Base-by-base conservation (phyloP, 2,797 vertebrate genomes). In the Uromys caudimaculatus region DNA sequence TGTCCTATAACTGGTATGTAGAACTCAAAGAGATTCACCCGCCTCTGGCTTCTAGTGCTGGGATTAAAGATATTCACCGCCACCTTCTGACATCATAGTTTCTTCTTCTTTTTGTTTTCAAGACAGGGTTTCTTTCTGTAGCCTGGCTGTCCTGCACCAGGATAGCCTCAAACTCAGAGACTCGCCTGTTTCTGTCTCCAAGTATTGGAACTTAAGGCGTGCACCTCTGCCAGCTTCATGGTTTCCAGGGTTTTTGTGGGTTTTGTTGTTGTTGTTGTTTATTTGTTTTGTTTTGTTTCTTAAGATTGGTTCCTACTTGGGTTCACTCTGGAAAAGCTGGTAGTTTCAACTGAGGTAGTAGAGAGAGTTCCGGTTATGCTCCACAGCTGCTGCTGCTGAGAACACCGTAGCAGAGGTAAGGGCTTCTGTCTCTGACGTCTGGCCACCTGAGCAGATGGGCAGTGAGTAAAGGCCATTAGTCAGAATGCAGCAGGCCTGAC, bases 391-490 rank as follows among this genome's bases (percentile, higher is more conserved):
- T 89, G 87, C 75, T 16, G 1, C 62, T 21, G 5, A 93, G 27
- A 50, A 35, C 1, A 1, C 24, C 2, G 56, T 69, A 32, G 44
- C 60, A 82, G 38, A 81, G 14, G 29, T 0, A 29, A 88, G 27
- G 58, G 8, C 0, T 52, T 90, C 56, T 76, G 60, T 3, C 14
- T 81, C 38, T 24, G n/a, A 1, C 1, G 1, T 58, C 58, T n/a
- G 76, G 77, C 6, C 5, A 17, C n/a, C 23, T 13, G 16, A 32
- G 77, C 94, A 17, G 44, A 76, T 23, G 50, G 6, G 44, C 6
- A 0, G 6, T 1, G 12, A 58, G 16, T 0, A 2, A 76, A 24
- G 44, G 14, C 52, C 50, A 2, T 10, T 23, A 29, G 32, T 14
- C 32, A 1, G 64, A 38, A 44, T 7, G 19, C 29, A 14, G 56